phyloP scores from a whole-genome alignment of 1,140 invertebrate species.

The Drosophila lowei region DNA sequence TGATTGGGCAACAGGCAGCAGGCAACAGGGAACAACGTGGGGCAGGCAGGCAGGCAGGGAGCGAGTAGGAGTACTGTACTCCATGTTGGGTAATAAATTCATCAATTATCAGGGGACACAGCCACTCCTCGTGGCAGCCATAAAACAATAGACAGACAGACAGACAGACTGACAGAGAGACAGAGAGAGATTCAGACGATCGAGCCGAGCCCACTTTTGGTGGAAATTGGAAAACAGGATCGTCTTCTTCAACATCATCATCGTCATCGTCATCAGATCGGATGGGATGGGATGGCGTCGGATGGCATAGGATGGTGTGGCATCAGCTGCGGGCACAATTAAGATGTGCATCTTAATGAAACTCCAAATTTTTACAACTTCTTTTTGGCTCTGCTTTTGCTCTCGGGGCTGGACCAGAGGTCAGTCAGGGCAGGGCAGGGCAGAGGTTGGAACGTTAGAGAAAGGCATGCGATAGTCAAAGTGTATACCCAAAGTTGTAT shows the following conservation, averaged over 20 bases:
- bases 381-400: background rate
- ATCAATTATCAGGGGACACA: conserved; percentile 41
- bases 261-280: too few species aligned
- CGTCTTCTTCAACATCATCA: conserved; percentile 12
- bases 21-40: too few species aligned
- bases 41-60: too few species aligned
- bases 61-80: background rate
- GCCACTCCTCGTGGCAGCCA: conserved; percentile 19
- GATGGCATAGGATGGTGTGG: too few species aligned
- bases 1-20: conserved; percentile 16
- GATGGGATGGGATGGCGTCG: too few species aligned
- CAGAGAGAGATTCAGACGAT: too few species aligned
- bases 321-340: conserved; percentile 27
- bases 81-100: conserved; percentile 29
- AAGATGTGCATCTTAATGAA: conserved; percentile 39
- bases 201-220: conserved; percentile 4
- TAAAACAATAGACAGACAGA: conserved; percentile 26
- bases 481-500: background rate
- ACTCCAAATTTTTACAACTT: conserved; percentile 15
- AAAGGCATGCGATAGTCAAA: conserved; percentile 1
- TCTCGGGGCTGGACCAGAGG: conserved; percentile 23
- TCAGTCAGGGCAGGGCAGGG: background rate
- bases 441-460: conserved; percentile 3
- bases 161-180: too few species aligned
- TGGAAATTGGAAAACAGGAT: conserved; percentile 24